Percentiles rank a stretch among this genome's conserved stretches.
Conservation (phyloP, 2,113 vertebrate genomes). For the Dicerorhinus sumatrensis region DNA sequence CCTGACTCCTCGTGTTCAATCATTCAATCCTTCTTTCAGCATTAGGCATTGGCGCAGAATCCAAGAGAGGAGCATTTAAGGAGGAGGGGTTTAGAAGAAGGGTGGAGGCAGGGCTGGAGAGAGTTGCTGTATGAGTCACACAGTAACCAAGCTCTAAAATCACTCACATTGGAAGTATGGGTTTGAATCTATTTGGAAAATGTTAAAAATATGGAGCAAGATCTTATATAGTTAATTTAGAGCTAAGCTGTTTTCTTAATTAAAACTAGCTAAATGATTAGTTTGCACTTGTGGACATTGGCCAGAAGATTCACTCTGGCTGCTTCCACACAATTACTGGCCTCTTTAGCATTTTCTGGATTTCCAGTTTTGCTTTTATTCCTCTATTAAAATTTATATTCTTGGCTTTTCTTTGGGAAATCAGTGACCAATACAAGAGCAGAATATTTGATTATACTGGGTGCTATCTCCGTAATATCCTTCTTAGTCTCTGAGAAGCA, state of each 20-base stretch:
- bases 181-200: background rate
- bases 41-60: background rate
- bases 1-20: background rate
- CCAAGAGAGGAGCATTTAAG: background rate
- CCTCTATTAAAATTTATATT: slow-evolving; percentile 58
- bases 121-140: background rate
- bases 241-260: slow-evolving; percentile 14
- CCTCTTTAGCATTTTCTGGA: slow-evolving; percentile 44
- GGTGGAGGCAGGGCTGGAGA: background rate
- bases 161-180: background rate
- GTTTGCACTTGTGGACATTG: background rate
- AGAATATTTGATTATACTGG: slow-evolving; percentile 24
- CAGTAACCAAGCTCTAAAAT: background rate
- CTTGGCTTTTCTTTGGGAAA: slow-evolving; percentile 68
- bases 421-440: slow-evolving; percentile 13
- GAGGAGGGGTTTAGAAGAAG: background rate
- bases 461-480: slow-evolving; percentile 8
- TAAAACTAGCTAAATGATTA: background rate
- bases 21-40: background rate
- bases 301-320: background rate
- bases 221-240: background rate
- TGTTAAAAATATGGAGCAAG: background rate
- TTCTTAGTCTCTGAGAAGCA: slow-evolving; percentile 1
- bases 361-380: slow-evolving; percentile 62
- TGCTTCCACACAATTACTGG: background rate